Conservation (phyloP, 2,113 vertebrate species). For the Turnix velox region DNA sequence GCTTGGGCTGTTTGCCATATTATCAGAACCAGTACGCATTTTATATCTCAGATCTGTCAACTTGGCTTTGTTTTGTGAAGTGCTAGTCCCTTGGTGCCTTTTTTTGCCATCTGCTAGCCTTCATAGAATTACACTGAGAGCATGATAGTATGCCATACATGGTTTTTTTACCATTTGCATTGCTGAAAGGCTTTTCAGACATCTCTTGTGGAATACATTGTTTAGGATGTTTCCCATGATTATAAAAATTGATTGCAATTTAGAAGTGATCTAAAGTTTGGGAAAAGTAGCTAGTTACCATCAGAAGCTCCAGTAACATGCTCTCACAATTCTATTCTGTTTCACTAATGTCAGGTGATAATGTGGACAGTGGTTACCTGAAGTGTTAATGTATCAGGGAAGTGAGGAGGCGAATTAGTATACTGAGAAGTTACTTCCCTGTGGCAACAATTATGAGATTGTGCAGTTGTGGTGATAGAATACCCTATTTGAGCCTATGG, state of each 20-base stretch:
- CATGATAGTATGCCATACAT: neutral
- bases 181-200: neutral
- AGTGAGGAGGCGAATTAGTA: neutral
- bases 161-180: neutral
- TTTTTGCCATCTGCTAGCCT: slow-evolving; percentile 21
- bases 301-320: neutral
- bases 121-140: neutral
- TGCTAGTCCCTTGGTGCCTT: neutral
- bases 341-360: neutral
- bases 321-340: neutral
- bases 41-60: neutral
- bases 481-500: neutral
- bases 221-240: neutral
- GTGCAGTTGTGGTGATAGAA: neutral
- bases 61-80: slow-evolving; percentile 13
- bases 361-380: neutral
- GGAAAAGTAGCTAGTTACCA: neutral
- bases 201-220: neutral
- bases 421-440: neutral
- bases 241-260: neutral
- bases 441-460: neutral
- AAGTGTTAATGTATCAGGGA: neutral
- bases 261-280: neutral
- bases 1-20: neutral
- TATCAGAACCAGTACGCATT: neutral